These are phyloP conservation scores for Stichodactyla mertensii DNA, from an alignment of 64 coral and sea anemone species.

Conservation along the genomic window DNA sequence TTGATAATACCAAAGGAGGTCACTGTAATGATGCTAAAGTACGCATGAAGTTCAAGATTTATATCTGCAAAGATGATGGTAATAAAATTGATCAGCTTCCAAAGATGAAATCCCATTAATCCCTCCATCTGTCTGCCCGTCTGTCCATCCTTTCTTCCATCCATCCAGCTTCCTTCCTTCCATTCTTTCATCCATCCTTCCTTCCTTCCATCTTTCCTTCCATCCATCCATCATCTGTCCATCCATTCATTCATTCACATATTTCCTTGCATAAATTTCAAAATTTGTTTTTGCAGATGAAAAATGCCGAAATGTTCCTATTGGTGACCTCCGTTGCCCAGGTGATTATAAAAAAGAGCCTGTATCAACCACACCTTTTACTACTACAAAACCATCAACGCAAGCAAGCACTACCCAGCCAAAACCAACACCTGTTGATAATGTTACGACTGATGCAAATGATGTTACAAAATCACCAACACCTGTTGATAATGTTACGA, in stretches of 20 bases:
- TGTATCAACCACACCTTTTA: not conserved
- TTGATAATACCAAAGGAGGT: slow-evolving; percentile 35
- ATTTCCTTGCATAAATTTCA: not conserved
- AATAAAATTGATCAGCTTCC: not conserved
- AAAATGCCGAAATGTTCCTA: not conserved
- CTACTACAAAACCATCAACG: not conserved
- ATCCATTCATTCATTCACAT: not conserved
- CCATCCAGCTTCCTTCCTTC: not conserved
- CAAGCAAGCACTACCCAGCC: too few species aligned
- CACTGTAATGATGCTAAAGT: slow-evolving; percentile 29
- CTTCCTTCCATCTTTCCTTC: not conserved
- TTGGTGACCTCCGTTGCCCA: not conserved
- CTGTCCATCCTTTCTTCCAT: not conserved
- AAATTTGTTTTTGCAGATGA: not conserved
- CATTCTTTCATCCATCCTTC: not conserved
- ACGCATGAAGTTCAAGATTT: slow-evolving; percentile 23
- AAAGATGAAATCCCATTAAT: not conserved
- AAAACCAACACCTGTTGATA: too few species aligned
- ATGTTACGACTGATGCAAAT: too few species aligned
- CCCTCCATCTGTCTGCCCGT: not conserved
- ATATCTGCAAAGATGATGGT: not conserved
- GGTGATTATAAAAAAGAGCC: not conserved
- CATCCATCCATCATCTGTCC: not conserved
- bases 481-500: too few species aligned
- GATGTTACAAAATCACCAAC: too few species aligned